A percentile compares a stretch with the other conserved stretches of the same genome.
These are phyloP conservation scores for Cyaniris semiargus DNA, from an alignment of 2,888 invertebrate species.

Conservation along the genomic window DNA sequence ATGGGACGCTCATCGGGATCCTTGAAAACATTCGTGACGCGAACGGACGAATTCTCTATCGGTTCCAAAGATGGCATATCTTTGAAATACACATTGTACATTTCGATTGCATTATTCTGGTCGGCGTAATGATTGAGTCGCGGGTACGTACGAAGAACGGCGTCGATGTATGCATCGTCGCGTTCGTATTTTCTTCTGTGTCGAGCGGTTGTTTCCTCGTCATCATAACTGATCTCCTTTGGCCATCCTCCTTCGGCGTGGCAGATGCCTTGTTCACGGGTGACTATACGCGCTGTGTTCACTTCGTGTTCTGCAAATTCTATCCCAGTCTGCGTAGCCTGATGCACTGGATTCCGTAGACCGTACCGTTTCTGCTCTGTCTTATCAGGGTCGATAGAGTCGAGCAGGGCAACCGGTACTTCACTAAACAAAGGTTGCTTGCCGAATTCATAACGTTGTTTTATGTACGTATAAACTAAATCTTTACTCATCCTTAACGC, in stretches of 20 bases:
- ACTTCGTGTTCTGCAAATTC: conserved; percentile 62
- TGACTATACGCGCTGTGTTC: conserved; percentile 80
- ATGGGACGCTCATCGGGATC: conserved; percentile 72
- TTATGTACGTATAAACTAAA: conserved; percentile 56
- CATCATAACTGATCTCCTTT: conserved; percentile 82
- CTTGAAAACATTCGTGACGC: conserved; percentile 83
- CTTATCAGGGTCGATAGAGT: conserved; percentile 56
- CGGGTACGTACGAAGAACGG: conserved; percentile 75
- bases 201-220: conserved; percentile 84
- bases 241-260: conserved; percentile 92
- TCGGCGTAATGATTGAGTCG: conserved; percentile 82
- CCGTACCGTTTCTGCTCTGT: conserved; percentile 57
- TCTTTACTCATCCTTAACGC: conserved; percentile 36
- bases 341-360: conserved; percentile 69
- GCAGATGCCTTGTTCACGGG: conserved; percentile 77
- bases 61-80: conserved; percentile 70
- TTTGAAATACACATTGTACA: conserved; percentile 86
- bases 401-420: conserved; percentile 51
- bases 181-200: conserved; percentile 88
- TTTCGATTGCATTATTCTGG: conserved; percentile 88
- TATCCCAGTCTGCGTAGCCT: conserved; percentile 59
- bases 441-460: conserved; percentile 68
- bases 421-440: conserved; percentile 67
- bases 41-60: conserved; percentile 71
- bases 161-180: conserved; percentile 85